phyloP scores from a whole-genome alignment of 1,140 invertebrate genomes.

The Psilanteris sp. region DNA sequence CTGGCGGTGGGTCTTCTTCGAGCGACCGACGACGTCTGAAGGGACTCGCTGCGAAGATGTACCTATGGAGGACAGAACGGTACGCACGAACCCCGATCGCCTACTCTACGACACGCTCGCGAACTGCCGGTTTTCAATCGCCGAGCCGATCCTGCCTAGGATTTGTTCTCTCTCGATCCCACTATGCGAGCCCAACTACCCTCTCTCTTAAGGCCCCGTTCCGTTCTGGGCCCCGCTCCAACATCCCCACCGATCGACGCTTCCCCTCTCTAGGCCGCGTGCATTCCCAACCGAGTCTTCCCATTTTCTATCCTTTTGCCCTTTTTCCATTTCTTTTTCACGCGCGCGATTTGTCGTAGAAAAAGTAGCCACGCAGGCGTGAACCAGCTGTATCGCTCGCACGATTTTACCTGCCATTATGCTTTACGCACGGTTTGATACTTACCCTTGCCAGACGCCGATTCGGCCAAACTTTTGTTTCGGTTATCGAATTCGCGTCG shows the following conservation, averaged over 20 bases:
- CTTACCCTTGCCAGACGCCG: no score
- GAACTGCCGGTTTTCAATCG: conserved; percentile 75
- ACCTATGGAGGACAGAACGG: conserved; percentile 80
- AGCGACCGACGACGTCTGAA: conserved; percentile 77
- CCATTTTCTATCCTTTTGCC: conserved; percentile 59
- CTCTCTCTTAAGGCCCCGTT: conserved; percentile 56
- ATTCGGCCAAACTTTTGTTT: background rate
- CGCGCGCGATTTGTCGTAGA: conserved; percentile 27
- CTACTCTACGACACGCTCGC: conserved; percentile 76
- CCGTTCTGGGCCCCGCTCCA: conserved; percentile 46
- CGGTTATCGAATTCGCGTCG: conserved; percentile 12
- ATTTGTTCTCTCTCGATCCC: conserved; percentile 59
- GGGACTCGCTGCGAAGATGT: conserved; percentile 68
- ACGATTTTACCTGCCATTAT: no score
- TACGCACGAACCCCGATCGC: conserved; percentile 78
- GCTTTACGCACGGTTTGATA: no score
- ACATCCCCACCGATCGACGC: conserved; percentile 29
- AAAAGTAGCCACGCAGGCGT: conserved; percentile 30
- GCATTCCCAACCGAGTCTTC: conserved; percentile 50
- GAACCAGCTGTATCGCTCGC: conserved; percentile 1
- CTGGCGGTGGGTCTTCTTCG: conserved; percentile 76
- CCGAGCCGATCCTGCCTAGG: conserved; percentile 56
- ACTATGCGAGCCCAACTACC: conserved; percentile 57
- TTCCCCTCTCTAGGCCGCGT: conserved; percentile 45
- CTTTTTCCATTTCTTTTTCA: conserved; percentile 17